A percentile compares a stretch with the other conserved stretches of the same genome.
These are phyloP conservation scores for Seriola quinqueradiata DNA, from an alignment of 2,113 vertebrate species.

Conservation along the genomic window DNA sequence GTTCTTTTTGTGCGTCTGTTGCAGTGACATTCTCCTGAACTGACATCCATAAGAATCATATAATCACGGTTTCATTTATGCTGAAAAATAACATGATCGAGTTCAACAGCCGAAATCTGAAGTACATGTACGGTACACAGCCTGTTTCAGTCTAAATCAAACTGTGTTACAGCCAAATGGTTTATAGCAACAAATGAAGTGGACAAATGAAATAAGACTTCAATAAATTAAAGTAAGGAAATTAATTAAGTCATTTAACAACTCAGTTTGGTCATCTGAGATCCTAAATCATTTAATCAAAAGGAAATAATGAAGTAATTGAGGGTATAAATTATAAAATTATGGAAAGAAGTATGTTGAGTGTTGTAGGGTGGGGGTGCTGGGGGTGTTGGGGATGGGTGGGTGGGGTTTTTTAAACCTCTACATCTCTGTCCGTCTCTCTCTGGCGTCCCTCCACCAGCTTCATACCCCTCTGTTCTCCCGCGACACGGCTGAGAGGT, in stretches of 20 bases:
- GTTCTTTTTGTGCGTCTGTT: too few species aligned
- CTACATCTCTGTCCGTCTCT: conserved; percentile 5
- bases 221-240: background rate
- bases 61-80: too few species aligned
- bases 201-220: background rate
- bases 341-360: background rate
- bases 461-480: conserved; percentile 29
- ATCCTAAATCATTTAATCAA: background rate
- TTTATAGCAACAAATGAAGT: too few species aligned
- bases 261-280: background rate
- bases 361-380: background rate
- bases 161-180: background rate
- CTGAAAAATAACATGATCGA: too few species aligned
- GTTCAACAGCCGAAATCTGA: too few species aligned
- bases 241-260: background rate
- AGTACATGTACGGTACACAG: too few species aligned
- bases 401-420: conserved; percentile 28
- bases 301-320: background rate
- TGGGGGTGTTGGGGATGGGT: background rate
- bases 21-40: too few species aligned
- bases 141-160: background rate
- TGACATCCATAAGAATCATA: too few species aligned
- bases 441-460: conserved; percentile 8
- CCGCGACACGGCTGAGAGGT: conserved; percentile 52
- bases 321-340: background rate